Base-by-base conservation (phyloP, 2,113 vertebrate species). In the Syngnathoides biaculeatus region DNA sequence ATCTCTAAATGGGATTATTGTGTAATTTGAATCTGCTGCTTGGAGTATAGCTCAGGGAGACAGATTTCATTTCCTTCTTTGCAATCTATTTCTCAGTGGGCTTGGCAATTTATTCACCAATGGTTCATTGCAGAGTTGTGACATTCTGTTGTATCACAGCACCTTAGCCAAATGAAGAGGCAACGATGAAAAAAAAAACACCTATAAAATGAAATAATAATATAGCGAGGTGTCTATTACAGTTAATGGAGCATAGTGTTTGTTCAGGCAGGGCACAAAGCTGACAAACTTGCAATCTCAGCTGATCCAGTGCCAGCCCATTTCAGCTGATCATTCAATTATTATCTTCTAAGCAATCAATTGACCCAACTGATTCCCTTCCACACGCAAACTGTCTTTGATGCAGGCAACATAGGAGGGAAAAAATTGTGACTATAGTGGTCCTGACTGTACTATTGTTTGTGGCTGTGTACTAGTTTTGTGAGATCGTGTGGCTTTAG, bases 161-260 rank as follows among this genome's bases (percentile, higher is more conserved):
- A n/a, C 58, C 35, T 61, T 42, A 22, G 58, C 58, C 35, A 61
- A 61, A 61, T 61, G 58, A 61, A 61, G 20, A 40, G 10, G 55
- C 26, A 30, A 26, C 9, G 13, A 57, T 11, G 14, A 14, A 13
- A 30, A 57, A 59, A 40, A 60, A n/a, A 39, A 61, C 35, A 40
- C 38, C 35, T 61, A 40, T 22, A 40, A 42, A 59, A 22, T 61
- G 38, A 20, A 61, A 61, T 40, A 39, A 60, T 56, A 56, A 57
- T 57, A 42, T n/a, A 61, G 19, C 24, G 17, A 22, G 38, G 58
- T 22, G 58, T 24, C 35, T 61, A 61, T 61, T 40, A 40, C 1
- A 61, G 58, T 61, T 61, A 61, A 61, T 61, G 58, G 58, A 61
- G 58, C 58, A 38, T 20, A 39, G 35, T 61, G 58, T 61, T 61